Evolutionary conservation across 1,140 invertebrate species (phyloP), one percentile per base, ranked within the genome.

Genomic region (Heterodera carotae): DNA sequence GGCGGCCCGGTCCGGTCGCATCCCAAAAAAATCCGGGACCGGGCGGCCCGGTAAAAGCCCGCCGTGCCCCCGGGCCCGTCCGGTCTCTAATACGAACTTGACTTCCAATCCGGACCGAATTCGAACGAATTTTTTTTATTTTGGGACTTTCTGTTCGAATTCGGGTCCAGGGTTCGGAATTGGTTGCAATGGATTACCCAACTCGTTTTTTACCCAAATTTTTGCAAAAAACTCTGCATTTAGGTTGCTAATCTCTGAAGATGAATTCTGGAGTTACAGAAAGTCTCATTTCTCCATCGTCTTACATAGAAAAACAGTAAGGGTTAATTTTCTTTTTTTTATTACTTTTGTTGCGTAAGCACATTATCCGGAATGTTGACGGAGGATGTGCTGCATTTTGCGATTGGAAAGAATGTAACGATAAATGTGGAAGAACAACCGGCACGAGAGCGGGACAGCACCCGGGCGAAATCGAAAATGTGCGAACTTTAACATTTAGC

Each of bases 371-470:
- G 48, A 22, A 22, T 22, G 18, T 0, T 56, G 3, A 43, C 76
- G 34, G 75, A 78, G 27, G 77, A 78, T 48, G 62, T 67, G 39
- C n/a, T 78, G 25, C 75, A 39, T 43, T 78, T 78, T 78, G 76
- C 76, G 6, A 64, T 78, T 18, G 77, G 77, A 2, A 76, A 64
- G 25, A 79, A 78, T 62, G 76, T 78, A 7, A 69, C 75, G 34
- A 34, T 78, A 33, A 78, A 78, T 39, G 59, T 78, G 33, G 77
- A 78, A 36, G 43, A 77, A 62, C 43, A 69, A 33, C 43, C 36
- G 33, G 62, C 62, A 5, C 77, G 77, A 29, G 75, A 22, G 8
- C 76, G 77, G 31, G 77, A 78, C 76, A 78, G 75, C 15, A 76
- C 69, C 27, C 76, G 77, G 12, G 77, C 77, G 34, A 78, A 59